Percentiles rank a stretch among this genome's conserved stretches.
Evolutionary conservation across 2,888 invertebrate genomes (phyloP).

Genomic region (Timandra comae): DNA sequence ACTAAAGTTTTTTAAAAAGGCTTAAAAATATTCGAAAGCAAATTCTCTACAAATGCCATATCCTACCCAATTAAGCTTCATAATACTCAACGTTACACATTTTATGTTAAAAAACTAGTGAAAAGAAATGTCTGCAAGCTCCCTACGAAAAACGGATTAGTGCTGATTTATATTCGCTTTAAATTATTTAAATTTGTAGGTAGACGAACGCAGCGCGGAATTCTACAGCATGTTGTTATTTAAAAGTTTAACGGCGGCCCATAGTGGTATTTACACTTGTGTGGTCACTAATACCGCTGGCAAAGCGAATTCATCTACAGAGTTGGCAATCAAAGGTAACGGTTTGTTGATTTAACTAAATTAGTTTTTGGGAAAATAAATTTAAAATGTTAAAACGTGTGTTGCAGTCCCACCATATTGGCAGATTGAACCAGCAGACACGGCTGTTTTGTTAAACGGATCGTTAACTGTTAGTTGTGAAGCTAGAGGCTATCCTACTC

Average conservation of each 20-base stretch:
- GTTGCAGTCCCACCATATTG: slow-evolving; percentile 85
- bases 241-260: slow-evolving; percentile 81
- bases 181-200: slow-evolving; percentile 41
- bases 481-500: slow-evolving; percentile 87
- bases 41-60: no score
- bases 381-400: neutral
- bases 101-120: neutral
- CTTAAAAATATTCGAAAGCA: no score
- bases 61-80: no score
- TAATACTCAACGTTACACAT: neutral
- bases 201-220: slow-evolving; percentile 82
- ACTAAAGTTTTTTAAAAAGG: no score
- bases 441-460: slow-evolving; percentile 83
- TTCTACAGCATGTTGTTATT: slow-evolving; percentile 84
- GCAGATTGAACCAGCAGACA: slow-evolving; percentile 84
- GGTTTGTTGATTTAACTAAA: neutral
- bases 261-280: slow-evolving; percentile 84
- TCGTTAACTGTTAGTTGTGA: slow-evolving; percentile 85
- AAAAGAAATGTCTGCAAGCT: neutral
- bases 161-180: neutral
- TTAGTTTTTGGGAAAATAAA: neutral
- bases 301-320: slow-evolving; percentile 82
- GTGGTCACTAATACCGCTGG: slow-evolving; percentile 84
- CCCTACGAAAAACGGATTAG: neutral
- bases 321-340: slow-evolving; percentile 83